Evolutionary conservation across 2,888 invertebrate species (phyloP).

Genomic region (Busseola fusca): DNA sequence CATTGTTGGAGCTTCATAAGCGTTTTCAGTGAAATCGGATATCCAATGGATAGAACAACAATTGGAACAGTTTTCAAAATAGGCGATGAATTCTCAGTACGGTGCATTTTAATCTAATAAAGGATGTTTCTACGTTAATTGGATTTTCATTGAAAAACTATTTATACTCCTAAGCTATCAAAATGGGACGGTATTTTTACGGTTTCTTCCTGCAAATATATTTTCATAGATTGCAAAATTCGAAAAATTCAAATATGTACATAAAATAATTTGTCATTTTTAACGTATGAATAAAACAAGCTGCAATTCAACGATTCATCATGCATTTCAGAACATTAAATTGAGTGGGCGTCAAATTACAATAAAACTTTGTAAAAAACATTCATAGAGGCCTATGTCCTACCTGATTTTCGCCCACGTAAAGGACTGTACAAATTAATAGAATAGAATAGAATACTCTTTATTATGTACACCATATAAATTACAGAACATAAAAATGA

Average conservation of each 20-base stretch:
- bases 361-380: constrained; percentile 1
- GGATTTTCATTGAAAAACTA: constrained; percentile 39
- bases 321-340: background rate
- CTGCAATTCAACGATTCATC: background rate
- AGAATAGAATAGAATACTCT: no score
- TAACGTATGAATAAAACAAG: background rate
- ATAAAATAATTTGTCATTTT: constrained; percentile 3
- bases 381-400: background rate
- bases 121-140: constrained; percentile 20
- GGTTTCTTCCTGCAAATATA: constrained; percentile 17
- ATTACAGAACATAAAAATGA: no score
- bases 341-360: background rate
- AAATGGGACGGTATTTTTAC: constrained; percentile 4
- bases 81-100: constrained; percentile 8
- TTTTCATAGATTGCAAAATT: background rate
- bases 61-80: constrained; percentile 28
- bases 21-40: background rate
- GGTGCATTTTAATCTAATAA: constrained; percentile 9
- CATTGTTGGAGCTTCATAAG: constrained; percentile 23
- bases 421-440: background rate
- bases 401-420: constrained; percentile 20
- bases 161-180: background rate
- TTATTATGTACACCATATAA: no score
- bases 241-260: background rate
- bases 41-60: background rate